Evolutionary conservation across 2,888 invertebrate species (phyloP).

Genomic region (Bombylius major): DNA sequence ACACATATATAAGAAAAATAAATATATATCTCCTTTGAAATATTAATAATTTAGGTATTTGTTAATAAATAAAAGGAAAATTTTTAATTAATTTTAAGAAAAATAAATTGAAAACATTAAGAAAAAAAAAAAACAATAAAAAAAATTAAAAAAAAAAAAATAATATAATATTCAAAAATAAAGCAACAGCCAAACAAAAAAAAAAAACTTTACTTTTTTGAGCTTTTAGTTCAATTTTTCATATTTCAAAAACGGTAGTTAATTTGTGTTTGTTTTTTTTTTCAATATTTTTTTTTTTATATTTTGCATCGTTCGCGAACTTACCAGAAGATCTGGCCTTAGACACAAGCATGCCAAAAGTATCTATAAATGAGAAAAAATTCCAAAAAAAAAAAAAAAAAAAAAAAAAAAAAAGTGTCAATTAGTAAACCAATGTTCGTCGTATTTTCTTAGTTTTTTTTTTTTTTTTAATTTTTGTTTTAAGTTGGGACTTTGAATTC

Average conservation of each 20-base stretch:
- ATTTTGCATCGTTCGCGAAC: conserved; percentile 33
- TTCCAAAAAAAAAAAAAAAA: conserved; percentile 35
- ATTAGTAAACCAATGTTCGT: conserved; percentile 6
- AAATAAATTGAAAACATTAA: not conserved
- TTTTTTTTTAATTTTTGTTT: not conserved
- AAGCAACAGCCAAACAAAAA: not conserved
- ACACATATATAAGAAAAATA: no score
- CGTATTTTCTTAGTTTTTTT: not conserved
- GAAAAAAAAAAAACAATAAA: not conserved
- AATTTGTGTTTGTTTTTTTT: no score
- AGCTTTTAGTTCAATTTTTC: not conserved
- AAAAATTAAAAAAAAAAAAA: not conserved
- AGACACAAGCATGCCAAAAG: conserved; percentile 64
- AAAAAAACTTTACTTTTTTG: conserved; percentile 2
- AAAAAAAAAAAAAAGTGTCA: conserved; percentile 13
- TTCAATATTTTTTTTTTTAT: no score
- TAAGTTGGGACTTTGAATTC: not conserved
- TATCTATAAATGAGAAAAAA: conserved; percentile 54
- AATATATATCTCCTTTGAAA: no score
- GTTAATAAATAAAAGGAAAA: no score
- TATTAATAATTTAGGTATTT: no score
- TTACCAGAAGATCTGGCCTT: conserved; percentile 63
- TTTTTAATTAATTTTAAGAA: no score
- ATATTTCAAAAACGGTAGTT: not conserved
- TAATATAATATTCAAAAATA: not conserved